Percentiles rank a stretch among this genome's conserved stretches.
phyloP scores from a whole-genome alignment of 2,113 vertebrate species.

The Tamias sibiricus region DNA sequence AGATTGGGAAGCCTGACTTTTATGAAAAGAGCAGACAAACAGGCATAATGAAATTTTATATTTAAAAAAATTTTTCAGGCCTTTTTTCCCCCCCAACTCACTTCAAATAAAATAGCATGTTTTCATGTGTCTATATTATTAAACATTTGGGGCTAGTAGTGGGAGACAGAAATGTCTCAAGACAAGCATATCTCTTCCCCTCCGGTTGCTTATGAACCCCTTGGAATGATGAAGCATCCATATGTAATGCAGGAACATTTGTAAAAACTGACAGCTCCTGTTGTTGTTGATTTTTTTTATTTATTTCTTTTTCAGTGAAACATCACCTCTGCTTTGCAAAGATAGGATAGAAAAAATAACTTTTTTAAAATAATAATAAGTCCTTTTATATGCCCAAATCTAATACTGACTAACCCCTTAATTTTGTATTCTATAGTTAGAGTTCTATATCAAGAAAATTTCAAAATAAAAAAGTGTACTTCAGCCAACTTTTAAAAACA shows the following conservation, averaged over 20 bases:
- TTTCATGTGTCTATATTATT: neutral
- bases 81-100: neutral
- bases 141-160: neutral
- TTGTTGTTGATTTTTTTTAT: neutral
- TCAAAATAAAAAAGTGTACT: neutral
- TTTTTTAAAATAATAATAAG: neutral
- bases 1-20: neutral
- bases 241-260: slow-evolving; percentile 58
- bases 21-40: slow-evolving; percentile 52
- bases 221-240: slow-evolving; percentile 33
- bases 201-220: slow-evolving; percentile 56
- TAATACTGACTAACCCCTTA: neutral
- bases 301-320: neutral
- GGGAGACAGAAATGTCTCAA: neutral
- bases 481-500: neutral
- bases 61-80: slow-evolving; percentile 25
- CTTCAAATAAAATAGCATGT: slow-evolving; percentile 38
- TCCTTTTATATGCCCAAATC: neutral
- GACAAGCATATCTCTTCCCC: slow-evolving; percentile 60
- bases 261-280: neutral
- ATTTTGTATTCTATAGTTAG: neutral
- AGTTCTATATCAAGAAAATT: slow-evolving; percentile 24
- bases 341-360: slow-evolving; percentile 63
- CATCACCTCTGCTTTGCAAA: slow-evolving; percentile 51
- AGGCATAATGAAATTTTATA: slow-evolving; percentile 24